Evolutionary conservation across 92 coral and sea anemone genomes (phyloP).

Genomic region (Pocillopora meandrina): DNA sequence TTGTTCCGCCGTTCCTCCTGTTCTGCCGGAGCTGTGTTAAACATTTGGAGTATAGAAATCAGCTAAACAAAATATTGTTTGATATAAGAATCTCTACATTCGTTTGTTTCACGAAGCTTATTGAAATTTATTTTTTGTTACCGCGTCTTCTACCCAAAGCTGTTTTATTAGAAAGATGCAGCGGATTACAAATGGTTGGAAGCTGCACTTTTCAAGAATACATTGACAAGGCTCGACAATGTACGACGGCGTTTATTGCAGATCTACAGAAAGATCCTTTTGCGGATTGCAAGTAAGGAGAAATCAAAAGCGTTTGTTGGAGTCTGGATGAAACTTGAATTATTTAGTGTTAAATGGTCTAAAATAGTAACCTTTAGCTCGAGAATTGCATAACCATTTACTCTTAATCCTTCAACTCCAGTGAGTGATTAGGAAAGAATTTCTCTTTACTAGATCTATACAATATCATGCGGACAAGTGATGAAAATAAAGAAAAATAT

Average conservation of each 20-base stretch:
- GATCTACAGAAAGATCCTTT: conserved; percentile 23
- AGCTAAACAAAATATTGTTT: too few relatives aligned
- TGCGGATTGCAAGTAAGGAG: conserved; percentile 40
- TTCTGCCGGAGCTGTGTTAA: too few relatives aligned
- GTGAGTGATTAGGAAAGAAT: too few relatives aligned
- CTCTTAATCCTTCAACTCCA: too few relatives aligned
- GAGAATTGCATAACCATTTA: too few relatives aligned
- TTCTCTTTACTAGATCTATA: too few relatives aligned
- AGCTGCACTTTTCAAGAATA: conserved; percentile 38
- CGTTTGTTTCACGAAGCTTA: background rate
- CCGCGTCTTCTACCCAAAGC: background rate
- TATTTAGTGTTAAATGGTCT: background rate
- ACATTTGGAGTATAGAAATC: too few relatives aligned
- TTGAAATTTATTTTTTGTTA: background rate
- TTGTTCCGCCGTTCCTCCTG: too few relatives aligned
- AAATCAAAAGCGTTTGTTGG: background rate
- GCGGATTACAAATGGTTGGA: conserved; percentile 48
- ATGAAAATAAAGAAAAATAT: too few relatives aligned
- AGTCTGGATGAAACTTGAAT: background rate
- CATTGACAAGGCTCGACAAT: conserved; percentile 29
- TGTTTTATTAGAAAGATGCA: conserved; percentile 24
- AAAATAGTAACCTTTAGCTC: background rate
- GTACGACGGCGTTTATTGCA: conserved; percentile 35
- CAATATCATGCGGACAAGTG: too few relatives aligned
- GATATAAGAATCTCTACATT: background rate